phyloP scores from a whole-genome alignment of 2,888 invertebrate species.

The Athalia circularis region DNA sequence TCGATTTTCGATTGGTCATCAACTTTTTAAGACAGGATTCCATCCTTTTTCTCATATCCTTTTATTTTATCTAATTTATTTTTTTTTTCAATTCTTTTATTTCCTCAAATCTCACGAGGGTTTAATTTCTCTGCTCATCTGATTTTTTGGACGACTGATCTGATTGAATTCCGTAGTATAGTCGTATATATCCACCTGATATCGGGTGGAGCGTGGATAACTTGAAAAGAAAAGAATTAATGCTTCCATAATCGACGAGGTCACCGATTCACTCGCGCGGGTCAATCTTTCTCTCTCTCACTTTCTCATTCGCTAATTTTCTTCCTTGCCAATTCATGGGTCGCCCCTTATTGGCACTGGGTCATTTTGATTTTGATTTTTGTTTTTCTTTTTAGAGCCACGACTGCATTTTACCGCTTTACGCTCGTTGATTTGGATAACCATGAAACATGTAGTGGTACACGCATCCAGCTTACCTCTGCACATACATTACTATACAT shows the following conservation, averaged over 20 bases:
- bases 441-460: conserved; percentile 59
- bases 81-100: no score
- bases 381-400: background rate
- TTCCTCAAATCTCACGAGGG: background rate
- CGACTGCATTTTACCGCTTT: conserved; percentile 60
- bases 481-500: conserved; percentile 56
- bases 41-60: no score
- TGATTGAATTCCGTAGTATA: conserved; percentile 22
- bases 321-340: no score
- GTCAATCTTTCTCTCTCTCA: conserved; percentile 74
- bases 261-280: conserved; percentile 33
- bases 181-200: background rate
- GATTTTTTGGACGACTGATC: conserved; percentile 26
- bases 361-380: conserved; percentile 45
- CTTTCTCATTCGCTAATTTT: conserved; percentile 43
- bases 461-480: conserved; percentile 24
- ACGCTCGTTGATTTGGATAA: conserved; percentile 64
- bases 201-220: background rate
- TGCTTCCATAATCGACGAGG: conserved; percentile 18
- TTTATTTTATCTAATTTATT: no score
- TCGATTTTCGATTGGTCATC: no score
- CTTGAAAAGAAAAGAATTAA: conserved; percentile 24
- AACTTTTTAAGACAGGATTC: no score
- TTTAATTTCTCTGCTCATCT: background rate
- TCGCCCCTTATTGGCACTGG: background rate